Base-by-base conservation (phyloP, 2,888 invertebrate genomes). In the Flexamia atlantica region DNA sequence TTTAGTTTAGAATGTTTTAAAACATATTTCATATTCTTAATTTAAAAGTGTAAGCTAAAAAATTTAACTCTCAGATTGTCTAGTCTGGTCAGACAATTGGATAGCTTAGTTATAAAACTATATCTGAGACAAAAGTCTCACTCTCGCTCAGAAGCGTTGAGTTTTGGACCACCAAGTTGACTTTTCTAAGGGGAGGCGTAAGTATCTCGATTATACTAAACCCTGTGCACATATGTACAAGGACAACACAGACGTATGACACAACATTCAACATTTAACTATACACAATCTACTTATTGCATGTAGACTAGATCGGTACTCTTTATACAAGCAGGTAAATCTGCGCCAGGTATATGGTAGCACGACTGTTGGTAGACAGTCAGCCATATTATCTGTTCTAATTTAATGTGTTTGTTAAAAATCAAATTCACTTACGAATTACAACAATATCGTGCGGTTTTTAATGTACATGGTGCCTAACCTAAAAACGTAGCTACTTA, bases 151-250 rank as follows among this genome's bases (percentile, higher is more conserved):
- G 57, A 57, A 79, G 79, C 32, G 79, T 53, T n/a, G 57, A 53
- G 50, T 14, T 28, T 79, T 79, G 79, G 79, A 79, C 79, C 79
- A 79, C 36, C 50, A 57, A 76, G 30, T 30, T 50, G 17, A 79
- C 32, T 30, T 76, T 4, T 9, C 32, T 50, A 46, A 17, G 28
- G 40, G 57, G 57, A 32, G 28, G 20, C 17, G 32, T 30, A 12
- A 1, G 50, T 50, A 76, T 30, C 0, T 32, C 28, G 72, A 68
- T 40, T 50, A 76, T 23, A 76, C 46, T 76, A 76, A 46, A 76
- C 76, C 76, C 76, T 76, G 76, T 76, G 76, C 76, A 72, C 72
- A 76, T 46, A 76, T 76, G 17, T 76, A 76, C 76, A 76, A 40
- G 72, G 76, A 76, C 76, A 12, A 17, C 76, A 76, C 76, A 23